Conservation (phyloP, 53 echinoderm and acorn worm genomes). For the Antedon mediterranea region DNA sequence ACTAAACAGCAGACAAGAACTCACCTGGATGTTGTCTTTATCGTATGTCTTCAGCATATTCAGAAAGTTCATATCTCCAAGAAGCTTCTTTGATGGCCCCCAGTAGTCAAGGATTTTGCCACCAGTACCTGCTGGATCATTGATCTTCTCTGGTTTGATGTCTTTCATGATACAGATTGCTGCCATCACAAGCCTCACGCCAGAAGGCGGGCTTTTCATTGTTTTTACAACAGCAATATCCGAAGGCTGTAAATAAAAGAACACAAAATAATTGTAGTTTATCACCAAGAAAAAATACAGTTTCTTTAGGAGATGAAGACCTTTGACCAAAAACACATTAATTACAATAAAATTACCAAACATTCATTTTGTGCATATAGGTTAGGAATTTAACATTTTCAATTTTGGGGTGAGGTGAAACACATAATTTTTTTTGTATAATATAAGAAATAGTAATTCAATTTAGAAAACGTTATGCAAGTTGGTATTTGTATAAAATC, state of each 20-base stretch:
- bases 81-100: conserved; percentile 90
- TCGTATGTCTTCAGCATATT: conserved; percentile 76
- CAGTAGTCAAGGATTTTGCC: conserved; percentile 99
- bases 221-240: conserved; percentile 96
- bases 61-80: conserved; percentile 96
- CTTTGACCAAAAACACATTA: no score
- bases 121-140: conserved; percentile 89
- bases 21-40: conserved; percentile 85
- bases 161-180: conserved; percentile 75
- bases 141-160: conserved; percentile 89
- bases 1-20: background rate
- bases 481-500: no score
- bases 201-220: conserved; percentile 88
- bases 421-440: no score
- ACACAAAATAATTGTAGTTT: background rate
- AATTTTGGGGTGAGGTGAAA: no score
- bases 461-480: no score
- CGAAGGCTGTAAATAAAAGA: conserved; percentile 63
- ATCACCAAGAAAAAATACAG: background rate
- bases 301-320: no score
- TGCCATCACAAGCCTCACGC: conserved; percentile 87
- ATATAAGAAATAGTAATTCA: no score
- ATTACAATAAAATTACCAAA: no score
- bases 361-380: no score
- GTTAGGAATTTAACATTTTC: no score